Percentiles rank a stretch among this genome's conserved stretches.
Conservation (phyloP, 2,113 vertebrate species). For the Candoia aspera region DNA sequence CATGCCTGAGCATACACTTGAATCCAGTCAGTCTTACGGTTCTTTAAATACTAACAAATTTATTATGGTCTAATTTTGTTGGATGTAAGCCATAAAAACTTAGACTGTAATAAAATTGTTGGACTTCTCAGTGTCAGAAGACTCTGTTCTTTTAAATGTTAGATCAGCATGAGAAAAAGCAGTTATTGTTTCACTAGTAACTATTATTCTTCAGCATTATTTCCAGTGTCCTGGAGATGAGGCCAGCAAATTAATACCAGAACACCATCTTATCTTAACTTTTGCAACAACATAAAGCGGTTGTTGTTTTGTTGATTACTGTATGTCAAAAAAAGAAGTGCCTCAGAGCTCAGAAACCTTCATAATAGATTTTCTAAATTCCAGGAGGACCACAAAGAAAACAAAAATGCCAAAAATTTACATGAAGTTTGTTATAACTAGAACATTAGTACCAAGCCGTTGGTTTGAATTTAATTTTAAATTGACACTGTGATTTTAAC, state of each 20-base stretch:
- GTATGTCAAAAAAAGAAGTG: not conserved
- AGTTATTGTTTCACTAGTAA: not conserved
- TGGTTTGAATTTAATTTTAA: not conserved
- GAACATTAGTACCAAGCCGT: not conserved
- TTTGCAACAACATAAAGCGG: not conserved
- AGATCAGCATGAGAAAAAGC: not conserved
- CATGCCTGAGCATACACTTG: not conserved
- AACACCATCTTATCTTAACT: slow-evolving; percentile 11
- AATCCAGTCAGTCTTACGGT: not conserved
- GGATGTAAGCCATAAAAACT: not conserved
- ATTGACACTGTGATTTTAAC: not conserved
- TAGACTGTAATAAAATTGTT: not conserved
- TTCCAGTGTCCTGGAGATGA: not conserved
- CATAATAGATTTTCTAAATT: not conserved
- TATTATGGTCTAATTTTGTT: not conserved
- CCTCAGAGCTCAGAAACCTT: not conserved
- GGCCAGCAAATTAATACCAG: not conserved
- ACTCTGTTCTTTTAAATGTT: slow-evolving; percentile 1
- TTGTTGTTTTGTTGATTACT: not conserved
- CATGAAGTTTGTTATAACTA: not conserved
- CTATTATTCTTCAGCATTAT: not conserved
- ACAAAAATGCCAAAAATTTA: not conserved
- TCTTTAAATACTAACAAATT: not conserved
- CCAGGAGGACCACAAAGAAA: not conserved
- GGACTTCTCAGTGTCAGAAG: not conserved